Conservation (phyloP, 1,140 invertebrate species). For the Brachionus rubens region DNA sequence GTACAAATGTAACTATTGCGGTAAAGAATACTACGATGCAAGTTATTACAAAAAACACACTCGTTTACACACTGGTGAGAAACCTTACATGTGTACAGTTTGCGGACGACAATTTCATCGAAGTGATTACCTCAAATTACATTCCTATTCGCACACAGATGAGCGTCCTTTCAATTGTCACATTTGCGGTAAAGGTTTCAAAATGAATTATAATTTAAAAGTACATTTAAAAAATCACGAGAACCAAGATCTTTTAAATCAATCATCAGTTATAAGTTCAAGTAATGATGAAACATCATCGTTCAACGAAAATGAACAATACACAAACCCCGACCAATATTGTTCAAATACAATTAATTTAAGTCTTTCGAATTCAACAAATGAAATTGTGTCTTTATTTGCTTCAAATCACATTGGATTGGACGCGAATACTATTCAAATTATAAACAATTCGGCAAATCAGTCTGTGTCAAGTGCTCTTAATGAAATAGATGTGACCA, state of each 20-base stretch:
- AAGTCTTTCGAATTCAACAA: background rate
- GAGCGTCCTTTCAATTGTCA: conserved; percentile 67
- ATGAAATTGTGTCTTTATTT: background rate
- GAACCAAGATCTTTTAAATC: conserved; percentile 6
- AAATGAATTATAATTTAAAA: conserved; percentile 95
- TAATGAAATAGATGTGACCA: too few relatives aligned
- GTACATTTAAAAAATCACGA: conserved; percentile 88
- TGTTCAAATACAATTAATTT: too few relatives aligned
- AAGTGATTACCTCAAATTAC: conserved; percentile 91
- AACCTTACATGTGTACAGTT: conserved; percentile 94
- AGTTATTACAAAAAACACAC: conserved; percentile 46
- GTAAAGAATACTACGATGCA: conserved; percentile 62
- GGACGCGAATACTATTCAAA: background rate
- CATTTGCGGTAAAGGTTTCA: conserved; percentile 56
- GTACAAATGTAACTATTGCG: conserved; percentile 74
- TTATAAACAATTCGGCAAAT: background rate
- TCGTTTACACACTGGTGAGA: conserved; percentile 63
- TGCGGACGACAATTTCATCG: conserved; percentile 96
- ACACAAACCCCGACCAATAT: too few relatives aligned
- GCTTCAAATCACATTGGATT: background rate
- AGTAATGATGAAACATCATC: background rate
- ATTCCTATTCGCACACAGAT: conserved; percentile 81
- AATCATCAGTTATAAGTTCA: background rate
- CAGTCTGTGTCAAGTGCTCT: too few relatives aligned
- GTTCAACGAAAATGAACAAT: background rate